Evolutionary conservation across 2,113 vertebrate species (phyloP).

Genomic region (Python bivittatus): DNA sequence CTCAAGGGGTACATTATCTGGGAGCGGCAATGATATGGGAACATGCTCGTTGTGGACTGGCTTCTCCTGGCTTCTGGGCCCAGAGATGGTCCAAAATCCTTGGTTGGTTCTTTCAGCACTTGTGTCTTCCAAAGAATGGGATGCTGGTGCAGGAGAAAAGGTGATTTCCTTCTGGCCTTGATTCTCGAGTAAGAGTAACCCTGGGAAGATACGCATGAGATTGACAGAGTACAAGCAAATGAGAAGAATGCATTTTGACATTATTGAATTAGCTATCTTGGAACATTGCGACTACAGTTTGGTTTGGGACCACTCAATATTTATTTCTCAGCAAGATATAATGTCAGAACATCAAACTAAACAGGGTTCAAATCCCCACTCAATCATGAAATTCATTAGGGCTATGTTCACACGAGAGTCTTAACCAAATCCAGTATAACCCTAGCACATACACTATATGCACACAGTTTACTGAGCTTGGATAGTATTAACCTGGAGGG

Average conservation of each 20-base stretch:
- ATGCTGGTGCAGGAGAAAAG: rapidly evolving
- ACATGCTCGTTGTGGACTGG: background rate
- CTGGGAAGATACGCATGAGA: slow-evolving; percentile 61
- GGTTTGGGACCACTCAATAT: background rate
- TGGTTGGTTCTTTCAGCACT: background rate
- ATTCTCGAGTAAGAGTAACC: slow-evolving; percentile 61
- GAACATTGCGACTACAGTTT: background rate
- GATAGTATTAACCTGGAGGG: too few relatives aligned
- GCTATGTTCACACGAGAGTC: too few relatives aligned
- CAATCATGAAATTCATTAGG: too few relatives aligned
- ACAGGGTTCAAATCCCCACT: too few relatives aligned
- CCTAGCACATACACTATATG: too few relatives aligned
- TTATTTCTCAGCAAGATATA: too few relatives aligned
- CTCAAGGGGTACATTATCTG: rapidly evolving
- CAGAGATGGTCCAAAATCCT: rapidly evolving
- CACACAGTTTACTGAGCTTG: too few relatives aligned
- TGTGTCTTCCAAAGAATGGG: rapidly evolving
- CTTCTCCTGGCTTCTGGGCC: background rate
- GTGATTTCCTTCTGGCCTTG: background rate
- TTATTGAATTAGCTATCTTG: background rate
- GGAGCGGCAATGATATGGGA: rapidly evolving
- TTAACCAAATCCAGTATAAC: too few relatives aligned
- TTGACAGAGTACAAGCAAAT: slow-evolving; percentile 48
- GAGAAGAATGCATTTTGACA: background rate
- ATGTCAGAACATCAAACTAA: too few relatives aligned